Evolutionary conservation across 2,888 invertebrate species (phyloP), one percentile per base, ranked within the genome.

Genomic region (Calameuta pallipes): DNA sequence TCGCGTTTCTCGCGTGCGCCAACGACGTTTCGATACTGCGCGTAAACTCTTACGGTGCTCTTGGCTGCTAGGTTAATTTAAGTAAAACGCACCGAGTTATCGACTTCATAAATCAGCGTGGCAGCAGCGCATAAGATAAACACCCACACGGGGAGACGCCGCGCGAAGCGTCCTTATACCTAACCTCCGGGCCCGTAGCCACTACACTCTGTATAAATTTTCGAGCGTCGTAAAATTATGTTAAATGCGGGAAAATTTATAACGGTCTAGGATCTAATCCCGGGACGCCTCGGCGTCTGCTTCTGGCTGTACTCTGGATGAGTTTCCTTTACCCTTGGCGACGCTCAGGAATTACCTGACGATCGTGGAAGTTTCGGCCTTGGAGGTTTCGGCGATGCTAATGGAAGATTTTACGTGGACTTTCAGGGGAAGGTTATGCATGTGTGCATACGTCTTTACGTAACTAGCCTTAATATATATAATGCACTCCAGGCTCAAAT

Each of bases 71-170:
- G 56, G 34, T 71, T 71, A 13, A 71, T 71, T 33, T 71, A 71
- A 71, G 33, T 71, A 71, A 71, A 31, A 34, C 71, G 71, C 34
- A 34, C 33, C 31, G 71, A 71, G 71, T 71, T 71, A 71, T 71
- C 71, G 71, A 71, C 71, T 56, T 71, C 71, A 31, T 71, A 71
- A 71, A 71, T 71, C 71, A 71, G 34, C 71, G 71, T 33, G 71
- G 71, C 71, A 71, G 34, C 13, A 71, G 71, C 71, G 71, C 71
- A 33, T 23, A 34, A 31, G 71, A 71, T 71, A 34, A 34, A 71
- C 71, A 71, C 71, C 71, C 71, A 71, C 71, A 71, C 71, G 71
- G 30, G 31, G 23, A 56, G 56, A 56, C 56, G 56, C 71, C 13
- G 30, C 11, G 71, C 71, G 56, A 15, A 9, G 34, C 71, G 71